Evolutionary conservation across 2,888 invertebrate genomes (phyloP).

Genomic region (Napeogenes sylphis): DNA sequence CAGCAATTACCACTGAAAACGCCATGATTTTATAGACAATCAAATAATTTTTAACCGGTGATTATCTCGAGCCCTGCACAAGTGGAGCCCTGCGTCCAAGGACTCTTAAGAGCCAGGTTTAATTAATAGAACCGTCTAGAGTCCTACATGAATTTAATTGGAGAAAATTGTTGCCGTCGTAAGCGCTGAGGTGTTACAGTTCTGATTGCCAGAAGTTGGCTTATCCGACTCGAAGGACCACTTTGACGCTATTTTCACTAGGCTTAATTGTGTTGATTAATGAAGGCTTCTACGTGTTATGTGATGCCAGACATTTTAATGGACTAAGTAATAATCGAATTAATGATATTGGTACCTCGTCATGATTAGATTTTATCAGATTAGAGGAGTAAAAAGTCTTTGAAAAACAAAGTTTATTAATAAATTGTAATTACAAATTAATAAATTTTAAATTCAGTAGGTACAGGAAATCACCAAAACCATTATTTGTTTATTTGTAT

Average conservation of each 20-base stretch:
- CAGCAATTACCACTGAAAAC: constrained; percentile 54
- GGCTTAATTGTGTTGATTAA: constrained; percentile 2
- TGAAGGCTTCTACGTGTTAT: neutral
- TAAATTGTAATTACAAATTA: no score
- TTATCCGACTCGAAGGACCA: constrained; percentile 15
- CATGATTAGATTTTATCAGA: no score
- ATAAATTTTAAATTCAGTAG: no score
- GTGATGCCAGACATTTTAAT: neutral
- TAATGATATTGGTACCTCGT: neutral
- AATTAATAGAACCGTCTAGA: constrained; percentile 58
- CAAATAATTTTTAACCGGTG: constrained; percentile 64
- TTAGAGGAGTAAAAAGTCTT: no score
- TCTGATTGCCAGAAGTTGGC: constrained; percentile 20
- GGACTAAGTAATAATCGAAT: neutral
- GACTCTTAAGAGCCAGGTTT: constrained; percentile 50
- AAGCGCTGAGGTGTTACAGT: constrained; percentile 26
- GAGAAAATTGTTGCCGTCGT: constrained; percentile 43
- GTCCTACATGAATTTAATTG: constrained; percentile 48
- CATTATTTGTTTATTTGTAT: no score
- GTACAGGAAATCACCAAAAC: no score
- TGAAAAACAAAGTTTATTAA: no score
- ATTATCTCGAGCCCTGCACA: constrained; percentile 58
- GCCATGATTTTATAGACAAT: constrained; percentile 56
- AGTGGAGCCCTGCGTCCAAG: constrained; percentile 41
- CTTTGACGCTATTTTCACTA: constrained; percentile 4